A percentile compares a stretch with the other conserved stretches of the same genome.
Conservation (phyloP, 2,113 vertebrate genomes). For the Illadopsis cleaveri region DNA sequence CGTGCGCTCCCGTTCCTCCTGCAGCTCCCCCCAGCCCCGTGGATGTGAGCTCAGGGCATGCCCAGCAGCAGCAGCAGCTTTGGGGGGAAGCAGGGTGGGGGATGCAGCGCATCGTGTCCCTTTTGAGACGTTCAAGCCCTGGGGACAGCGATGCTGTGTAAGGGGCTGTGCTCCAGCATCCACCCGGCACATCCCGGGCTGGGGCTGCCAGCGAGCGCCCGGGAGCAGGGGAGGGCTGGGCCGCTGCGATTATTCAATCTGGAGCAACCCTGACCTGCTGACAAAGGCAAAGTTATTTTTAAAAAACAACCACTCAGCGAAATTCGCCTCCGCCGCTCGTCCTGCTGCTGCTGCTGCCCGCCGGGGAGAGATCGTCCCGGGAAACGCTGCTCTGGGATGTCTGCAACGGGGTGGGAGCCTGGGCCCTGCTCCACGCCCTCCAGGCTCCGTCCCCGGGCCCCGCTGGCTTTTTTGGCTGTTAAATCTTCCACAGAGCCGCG, state of each 20-base stretch:
- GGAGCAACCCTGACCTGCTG: constrained; percentile 73
- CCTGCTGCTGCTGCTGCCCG: constrained; percentile 37
- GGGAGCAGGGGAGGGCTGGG: constrained; percentile 46
- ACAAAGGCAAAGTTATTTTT: constrained; percentile 75
- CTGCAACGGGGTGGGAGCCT: accelerated
- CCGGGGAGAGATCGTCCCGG: neutral
- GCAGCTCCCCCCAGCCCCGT: neutral
- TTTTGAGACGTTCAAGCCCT: accelerated
- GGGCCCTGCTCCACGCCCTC: neutral
- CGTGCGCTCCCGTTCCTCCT: neutral
- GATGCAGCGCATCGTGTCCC: neutral
- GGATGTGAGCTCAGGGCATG: neutral
- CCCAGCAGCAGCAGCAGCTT: neutral
- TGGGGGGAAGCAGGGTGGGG: neutral
- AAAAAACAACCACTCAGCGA: constrained; percentile 69
- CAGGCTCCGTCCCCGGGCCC: neutral
- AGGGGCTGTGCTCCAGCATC: neutral
- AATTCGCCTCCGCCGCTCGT: constrained; percentile 29
- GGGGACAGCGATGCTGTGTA: neutral
- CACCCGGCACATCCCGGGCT: neutral
- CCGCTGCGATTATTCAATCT: constrained; percentile 51
- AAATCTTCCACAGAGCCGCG: accelerated
- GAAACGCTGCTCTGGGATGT: neutral
- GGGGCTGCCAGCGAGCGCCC: neutral
- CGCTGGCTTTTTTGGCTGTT: neutral